Percentiles rank a stretch among this genome's conserved stretches.
These are phyloP conservation scores for Diadema setosum DNA, from an alignment of 35 echinoderm and acorn worm species.

Conservation along the genomic window DNA sequence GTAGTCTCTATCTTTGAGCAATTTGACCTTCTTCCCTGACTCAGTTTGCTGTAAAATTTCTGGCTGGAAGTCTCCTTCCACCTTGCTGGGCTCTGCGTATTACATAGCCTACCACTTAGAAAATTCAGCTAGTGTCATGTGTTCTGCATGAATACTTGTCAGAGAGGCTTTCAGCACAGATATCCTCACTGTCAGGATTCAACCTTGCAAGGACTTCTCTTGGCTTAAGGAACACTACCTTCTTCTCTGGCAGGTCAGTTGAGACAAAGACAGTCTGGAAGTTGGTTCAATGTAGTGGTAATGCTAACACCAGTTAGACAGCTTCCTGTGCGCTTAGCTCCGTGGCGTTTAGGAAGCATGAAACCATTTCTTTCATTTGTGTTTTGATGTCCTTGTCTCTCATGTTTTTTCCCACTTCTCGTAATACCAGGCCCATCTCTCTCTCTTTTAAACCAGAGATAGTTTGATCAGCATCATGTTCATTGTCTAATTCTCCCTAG, in stretches of 20 bases:
- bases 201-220: not conserved
- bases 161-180: not conserved
- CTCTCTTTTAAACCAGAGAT: conserved; percentile 18
- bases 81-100: not conserved
- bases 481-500: too few species aligned
- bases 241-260: not conserved
- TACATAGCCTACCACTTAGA: not conserved
- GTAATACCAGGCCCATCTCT: conserved; percentile 23
- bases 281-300: not conserved
- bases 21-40: not conserved
- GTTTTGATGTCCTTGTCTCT: not conserved
- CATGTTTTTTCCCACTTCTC: not conserved
- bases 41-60: not conserved
- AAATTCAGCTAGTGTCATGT: not conserved
- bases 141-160: conserved; percentile 7
- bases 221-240: not conserved
- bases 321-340: conserved; percentile 56
- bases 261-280: not conserved
- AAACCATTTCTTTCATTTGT: conserved; percentile 28
- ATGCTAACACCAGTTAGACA: conserved; percentile 18
- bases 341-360: conserved; percentile 32
- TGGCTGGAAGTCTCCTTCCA: not conserved
- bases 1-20: not conserved
- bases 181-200: not conserved
- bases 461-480: too few species aligned